A percentile compares a stretch with the other conserved stretches of the same genome.
These are phyloP conservation scores for Rhadina sibilatrix DNA, from an alignment of 2,113 vertebrate species.

Conservation along the genomic window DNA sequence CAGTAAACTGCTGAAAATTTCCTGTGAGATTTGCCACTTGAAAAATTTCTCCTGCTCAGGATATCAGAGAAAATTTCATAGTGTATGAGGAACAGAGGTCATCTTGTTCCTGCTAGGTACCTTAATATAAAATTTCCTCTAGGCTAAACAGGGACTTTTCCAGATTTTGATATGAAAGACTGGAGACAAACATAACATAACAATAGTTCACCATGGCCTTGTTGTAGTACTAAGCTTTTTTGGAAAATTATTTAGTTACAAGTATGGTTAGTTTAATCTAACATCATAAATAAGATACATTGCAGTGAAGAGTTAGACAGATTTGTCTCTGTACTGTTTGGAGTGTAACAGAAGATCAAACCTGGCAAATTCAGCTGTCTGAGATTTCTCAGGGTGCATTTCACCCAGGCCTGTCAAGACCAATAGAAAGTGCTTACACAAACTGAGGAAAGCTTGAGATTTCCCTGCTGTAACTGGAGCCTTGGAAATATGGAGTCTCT, in stretches of 20 bases:
- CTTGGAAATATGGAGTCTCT: neutral
- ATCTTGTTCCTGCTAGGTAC: neutral
- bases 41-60: neutral
- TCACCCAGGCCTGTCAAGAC: neutral
- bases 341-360: neutral
- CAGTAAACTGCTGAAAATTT: neutral
- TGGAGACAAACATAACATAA: neutral
- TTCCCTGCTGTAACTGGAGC: neutral
- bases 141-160: neutral
- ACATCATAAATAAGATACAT: rapidly evolving
- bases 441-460: neutral
- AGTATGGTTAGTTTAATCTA: neutral
- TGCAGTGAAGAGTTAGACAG: neutral
- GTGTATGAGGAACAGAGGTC: neutral
- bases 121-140: neutral
- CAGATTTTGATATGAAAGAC: neutral
- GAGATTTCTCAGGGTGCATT: neutral
- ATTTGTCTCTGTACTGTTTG: neutral
- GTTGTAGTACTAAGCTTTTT: neutral
- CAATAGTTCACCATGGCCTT: neutral
- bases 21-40: neutral
- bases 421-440: neutral
- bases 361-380: neutral
- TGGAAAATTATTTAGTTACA: neutral
- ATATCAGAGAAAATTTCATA: neutral